Evolutionary conservation across 2,888 invertebrate genomes (phyloP).

Genomic region (Stenchaetothrips biformis): DNA sequence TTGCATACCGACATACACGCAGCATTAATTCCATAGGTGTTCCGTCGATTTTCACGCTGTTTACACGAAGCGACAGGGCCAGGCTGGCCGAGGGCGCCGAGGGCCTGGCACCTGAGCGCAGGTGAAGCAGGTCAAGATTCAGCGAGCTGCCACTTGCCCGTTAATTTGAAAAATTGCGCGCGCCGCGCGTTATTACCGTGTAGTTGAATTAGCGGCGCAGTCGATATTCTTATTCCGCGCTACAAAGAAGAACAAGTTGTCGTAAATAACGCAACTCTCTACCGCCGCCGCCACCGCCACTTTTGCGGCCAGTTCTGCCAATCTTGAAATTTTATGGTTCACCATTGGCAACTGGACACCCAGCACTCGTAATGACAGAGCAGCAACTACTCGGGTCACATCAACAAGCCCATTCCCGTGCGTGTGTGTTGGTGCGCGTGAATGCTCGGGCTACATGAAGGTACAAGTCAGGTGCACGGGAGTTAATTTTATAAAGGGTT

Average conservation of each 20-base stretch:
- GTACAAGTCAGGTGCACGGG: too few relatives aligned
- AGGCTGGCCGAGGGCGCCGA: neutral
- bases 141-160: too few relatives aligned
- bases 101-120: neutral
- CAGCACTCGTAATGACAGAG: neutral
- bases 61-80: neutral
- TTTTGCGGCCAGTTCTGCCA: neutral
- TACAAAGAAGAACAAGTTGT: neutral
- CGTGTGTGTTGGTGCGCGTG: neutral
- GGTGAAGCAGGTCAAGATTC: too few relatives aligned
- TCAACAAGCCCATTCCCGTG: neutral
- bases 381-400: neutral
- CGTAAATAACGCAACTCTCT: neutral
- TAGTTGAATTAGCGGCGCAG: too few relatives aligned
- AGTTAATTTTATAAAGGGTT: too few relatives aligned
- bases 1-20: neutral
- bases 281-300: too few relatives aligned
- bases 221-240: too few relatives aligned
- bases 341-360: neutral
- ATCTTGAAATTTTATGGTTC: neutral
- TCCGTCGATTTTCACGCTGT: neutral
- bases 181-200: too few relatives aligned
- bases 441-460: too few relatives aligned
- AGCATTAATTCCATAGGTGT: neutral
- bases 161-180: too few relatives aligned